Evolutionary conservation across 1,140 invertebrate genomes (phyloP), one percentile per base, ranked within the genome.

Genomic region (Phthorimaea operculella): DNA sequence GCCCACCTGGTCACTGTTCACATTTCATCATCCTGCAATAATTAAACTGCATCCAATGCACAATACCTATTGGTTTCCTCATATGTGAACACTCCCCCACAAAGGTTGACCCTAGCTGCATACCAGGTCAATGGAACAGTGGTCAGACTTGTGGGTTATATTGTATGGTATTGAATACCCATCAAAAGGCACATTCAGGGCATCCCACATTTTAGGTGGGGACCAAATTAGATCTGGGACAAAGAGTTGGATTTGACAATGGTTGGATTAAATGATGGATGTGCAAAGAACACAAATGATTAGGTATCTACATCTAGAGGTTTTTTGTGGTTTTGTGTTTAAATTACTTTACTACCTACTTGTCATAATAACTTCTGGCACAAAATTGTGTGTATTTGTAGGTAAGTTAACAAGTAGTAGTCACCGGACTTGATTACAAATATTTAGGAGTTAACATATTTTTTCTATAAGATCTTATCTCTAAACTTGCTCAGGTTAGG

Each of bases 151-250:
- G 11, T 47, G 16, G 7, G 44, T 9, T 11, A 14, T 16, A 4
- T 16, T 47, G 44, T 47, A 47, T 15, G 16, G 12, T 51, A 65
- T 68, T 63, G 45, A 66, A 60, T 59, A 51, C 54, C 54, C 34
- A 57, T 58, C 63, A 51, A 65, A 68, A 65, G 57, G 66, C 59
- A 53, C 53, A 48, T 49, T 60, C 57, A 53, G 58, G 62, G 62
- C 62, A 61, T 59, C 58, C 59, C 61, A 59, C 57, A 59, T 57
- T 63, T 44, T 64, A 65, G 58, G 57, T 70, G 57, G 62, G 58
- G 60, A 58, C 52, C 49, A 33, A 16, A 15, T 47, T 47, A 47
- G 14, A 47, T 47, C 44, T 47, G 44, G 44, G 44, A 61, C 59
- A 64, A 61, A 54, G 55, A 50, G 18, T 36, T 21, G 54, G 36